Evolutionary conservation across 2,888 invertebrate genomes (phyloP), one percentile per base, ranked within the genome.

Genomic region (Thymelicus lineola): DNA sequence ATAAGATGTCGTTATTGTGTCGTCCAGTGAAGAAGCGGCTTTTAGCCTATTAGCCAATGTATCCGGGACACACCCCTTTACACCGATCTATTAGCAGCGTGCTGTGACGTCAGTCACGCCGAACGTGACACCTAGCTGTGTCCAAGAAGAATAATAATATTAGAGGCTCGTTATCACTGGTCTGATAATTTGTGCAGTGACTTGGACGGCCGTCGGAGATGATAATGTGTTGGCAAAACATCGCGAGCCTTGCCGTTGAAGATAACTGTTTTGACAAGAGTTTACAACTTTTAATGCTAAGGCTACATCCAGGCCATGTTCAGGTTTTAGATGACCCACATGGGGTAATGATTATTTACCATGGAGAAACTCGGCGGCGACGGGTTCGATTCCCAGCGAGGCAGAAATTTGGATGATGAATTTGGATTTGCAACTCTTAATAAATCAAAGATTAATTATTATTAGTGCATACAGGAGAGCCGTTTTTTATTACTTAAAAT

Each of bases 171-270:
- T 72, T 70, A 72, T 67, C 68, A 17, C 15, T 17, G 55, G 48
- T 50, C 50, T 71, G 67, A 62, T 70, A 70, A 73, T 71, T 66
- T 50, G 68, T 50, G 65, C 63, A 65, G 28, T 28, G 28, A 28
- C 4, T 59, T 68, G 61, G 60, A 66, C 61, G 66, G n/a, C 74
- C 71, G 50, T 67, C 61, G 68, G 46, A 71, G 15, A 71, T 65
- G 71, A 15, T 74, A 73, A 73, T 66, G 59, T 38, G 58, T 62
- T 63, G 70, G 70, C 73, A 71, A 60, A 66, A 60, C 14, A 14
- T 46, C 48, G 59, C 48, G 55, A 70, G 53, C 70, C 46, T 66
- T 55, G 42, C 57, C 53, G 42, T 59, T 58, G 59, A 14, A n/a
- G 46, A 36, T 72, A 69, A 73, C 73, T 70, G 73, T 73, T 70